Base-by-base conservation (phyloP, 2,888 invertebrate species). In the Nomada lathburiana region DNA sequence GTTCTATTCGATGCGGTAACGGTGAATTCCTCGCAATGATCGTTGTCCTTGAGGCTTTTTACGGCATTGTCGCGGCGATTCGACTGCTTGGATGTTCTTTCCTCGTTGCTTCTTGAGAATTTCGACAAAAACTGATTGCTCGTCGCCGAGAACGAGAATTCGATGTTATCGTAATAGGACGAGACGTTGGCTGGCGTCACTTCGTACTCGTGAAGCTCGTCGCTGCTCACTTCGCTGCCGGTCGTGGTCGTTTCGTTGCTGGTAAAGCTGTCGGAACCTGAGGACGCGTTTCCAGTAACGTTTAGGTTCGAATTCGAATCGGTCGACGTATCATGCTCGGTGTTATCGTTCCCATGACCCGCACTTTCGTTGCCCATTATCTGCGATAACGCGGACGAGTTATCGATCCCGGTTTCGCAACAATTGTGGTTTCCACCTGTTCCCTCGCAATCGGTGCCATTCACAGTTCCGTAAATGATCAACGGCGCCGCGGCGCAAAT, bases 131-230 rank as follows among this genome's bases (percentile, higher is more conserved):
- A 29, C 29, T 80, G 62, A 59, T 10, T 57, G 71, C 77, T 85
- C 16, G 73, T 23, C n/a, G 84, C 70, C 11, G 82, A 80, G 16
- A 75, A 69, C 3, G 52, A 44, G 29, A 60, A 59, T 20, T 71
- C 73, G 60, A 63, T 60, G 20, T 29, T 53, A 16, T 63, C 74
- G 60, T 69, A 44, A 13, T 52, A 29, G 18, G 69, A 71, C 1
- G 74, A 68, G 3, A 55, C 55, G 23, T 55, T 72, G 5, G 64
- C 36, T 2, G 89, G 81, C 5, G 89, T 88, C 4, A 92, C 88
- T 72, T 93, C 92, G 83, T 92, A 92, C 65, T 93, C 93, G 83
- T 92, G 93, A 9, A 93, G 82, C 71, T 92, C 92, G 79, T 92
- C 92, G 78, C 92, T 92, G 88, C 91, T 93, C 47, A 91, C 83